These are phyloP conservation scores for Druon quercuslanigerum DNA, from an alignment of 1,140 invertebrate genomes.

Conservation along the genomic window DNA sequence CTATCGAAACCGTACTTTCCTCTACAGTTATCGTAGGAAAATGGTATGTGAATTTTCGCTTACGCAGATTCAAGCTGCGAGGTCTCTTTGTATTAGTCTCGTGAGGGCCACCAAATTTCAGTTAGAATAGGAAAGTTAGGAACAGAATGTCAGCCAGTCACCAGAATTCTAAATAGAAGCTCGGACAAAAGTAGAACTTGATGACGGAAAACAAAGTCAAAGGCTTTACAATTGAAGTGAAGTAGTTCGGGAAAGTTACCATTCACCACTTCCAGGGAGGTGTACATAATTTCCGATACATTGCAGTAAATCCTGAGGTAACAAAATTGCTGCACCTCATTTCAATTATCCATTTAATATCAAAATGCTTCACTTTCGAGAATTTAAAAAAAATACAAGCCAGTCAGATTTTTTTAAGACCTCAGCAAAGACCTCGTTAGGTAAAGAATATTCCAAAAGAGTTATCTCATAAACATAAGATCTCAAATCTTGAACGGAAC, in stretches of 20 bases:
- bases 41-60: slow-evolving; percentile 15
- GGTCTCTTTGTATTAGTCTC: not conserved
- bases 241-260: not conserved
- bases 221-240: not conserved
- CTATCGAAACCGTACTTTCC: not conserved
- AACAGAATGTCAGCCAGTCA: slow-evolving; percentile 15
- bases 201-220: slow-evolving; percentile 5
- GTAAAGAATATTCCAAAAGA: no score
- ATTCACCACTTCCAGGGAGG: not conserved
- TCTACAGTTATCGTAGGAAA: not conserved
- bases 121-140: slow-evolving; percentile 14
- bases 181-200: slow-evolving; percentile 12
- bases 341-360: no score
- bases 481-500: no score
- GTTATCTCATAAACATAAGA: no score
- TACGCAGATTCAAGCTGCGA: not conserved
- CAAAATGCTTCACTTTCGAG: no score
- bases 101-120: not conserved
- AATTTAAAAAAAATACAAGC: no score
- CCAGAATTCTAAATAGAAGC: not conserved
- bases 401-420: no score
- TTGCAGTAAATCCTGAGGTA: no score
- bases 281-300: no score
- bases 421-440: no score
- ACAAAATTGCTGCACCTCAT: no score